These are phyloP conservation scores for Ptilonorhynchus violaceus DNA, from an alignment of 2,113 vertebrate species.

Conservation along the genomic window DNA sequence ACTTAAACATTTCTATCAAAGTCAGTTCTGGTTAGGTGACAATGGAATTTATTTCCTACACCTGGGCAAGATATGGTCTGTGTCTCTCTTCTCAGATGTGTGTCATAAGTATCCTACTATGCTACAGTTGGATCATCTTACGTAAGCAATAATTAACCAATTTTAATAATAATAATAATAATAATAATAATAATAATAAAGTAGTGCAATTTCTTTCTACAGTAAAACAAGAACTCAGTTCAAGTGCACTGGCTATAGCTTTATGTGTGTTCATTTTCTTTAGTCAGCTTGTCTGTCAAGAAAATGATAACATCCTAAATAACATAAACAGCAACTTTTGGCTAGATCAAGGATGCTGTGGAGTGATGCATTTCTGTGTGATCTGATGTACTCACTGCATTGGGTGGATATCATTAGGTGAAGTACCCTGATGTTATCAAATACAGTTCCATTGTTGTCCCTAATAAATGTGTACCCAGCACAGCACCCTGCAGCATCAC, in stretches of 20 bases:
- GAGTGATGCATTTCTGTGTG: background rate
- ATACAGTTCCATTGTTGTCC: background rate
- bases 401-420: background rate
- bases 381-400: background rate
- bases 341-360: background rate
- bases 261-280: background rate
- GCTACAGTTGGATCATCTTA: background rate
- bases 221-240: background rate
- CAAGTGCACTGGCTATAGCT: background rate
- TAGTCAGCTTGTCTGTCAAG: background rate
- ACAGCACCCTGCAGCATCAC: background rate
- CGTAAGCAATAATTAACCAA: background rate
- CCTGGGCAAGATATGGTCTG: background rate
- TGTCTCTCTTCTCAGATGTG: background rate
- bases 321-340: background rate
- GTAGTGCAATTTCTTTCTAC: background rate
- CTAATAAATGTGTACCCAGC: background rate
- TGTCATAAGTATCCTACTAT: background rate
- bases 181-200: background rate
- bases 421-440: background rate
- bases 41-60: background rate
- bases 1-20: background rate
- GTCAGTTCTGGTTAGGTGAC: background rate
- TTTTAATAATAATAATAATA: background rate
- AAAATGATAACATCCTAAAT: background rate